These are phyloP conservation scores for Lepisosteus osseus DNA, from an alignment of 2,113 vertebrate species.

Conservation along the genomic window DNA sequence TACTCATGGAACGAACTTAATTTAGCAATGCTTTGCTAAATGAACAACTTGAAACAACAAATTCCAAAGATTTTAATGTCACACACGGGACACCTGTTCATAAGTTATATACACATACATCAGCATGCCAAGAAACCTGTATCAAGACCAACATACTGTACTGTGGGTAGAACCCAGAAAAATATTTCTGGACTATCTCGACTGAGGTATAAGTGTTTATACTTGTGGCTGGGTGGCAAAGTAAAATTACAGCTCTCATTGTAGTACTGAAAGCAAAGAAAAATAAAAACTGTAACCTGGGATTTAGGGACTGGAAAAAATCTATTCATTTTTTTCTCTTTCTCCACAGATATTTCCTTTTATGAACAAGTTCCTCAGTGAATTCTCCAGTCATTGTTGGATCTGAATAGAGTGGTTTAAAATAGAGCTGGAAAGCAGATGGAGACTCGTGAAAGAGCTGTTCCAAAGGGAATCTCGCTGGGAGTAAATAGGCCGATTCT, in stretches of 20 bases:
- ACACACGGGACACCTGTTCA: too few species aligned
- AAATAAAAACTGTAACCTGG: not conserved
- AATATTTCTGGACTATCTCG: not conserved
- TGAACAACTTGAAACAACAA: too few species aligned
- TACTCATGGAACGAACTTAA: too few species aligned
- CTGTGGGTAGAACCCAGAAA: not conserved
- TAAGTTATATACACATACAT: too few species aligned
- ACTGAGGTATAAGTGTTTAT: not conserved
- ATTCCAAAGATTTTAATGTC: too few species aligned
- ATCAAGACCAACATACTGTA: too few species aligned
- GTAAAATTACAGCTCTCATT: not conserved
- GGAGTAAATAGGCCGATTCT: conserved; percentile 24
- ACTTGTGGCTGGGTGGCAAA: not conserved
- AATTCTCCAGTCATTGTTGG: not conserved
- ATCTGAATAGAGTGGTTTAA: conserved; percentile 34
- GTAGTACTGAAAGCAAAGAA: not conserved
- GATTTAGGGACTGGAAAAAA: not conserved
- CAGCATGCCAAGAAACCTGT: too few species aligned
- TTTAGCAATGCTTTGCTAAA: too few species aligned
- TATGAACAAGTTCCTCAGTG: conserved; percentile 30
- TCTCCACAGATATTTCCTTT: conserved; percentile 38
- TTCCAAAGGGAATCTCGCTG: conserved; percentile 23
- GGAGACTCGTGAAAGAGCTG: conserved; percentile 17
- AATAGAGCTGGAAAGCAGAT: conserved; percentile 27
- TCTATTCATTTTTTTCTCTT: conserved; percentile 8